Conservation (phyloP, 2,113 vertebrate species). For the Cochlearius cochlearius region DNA sequence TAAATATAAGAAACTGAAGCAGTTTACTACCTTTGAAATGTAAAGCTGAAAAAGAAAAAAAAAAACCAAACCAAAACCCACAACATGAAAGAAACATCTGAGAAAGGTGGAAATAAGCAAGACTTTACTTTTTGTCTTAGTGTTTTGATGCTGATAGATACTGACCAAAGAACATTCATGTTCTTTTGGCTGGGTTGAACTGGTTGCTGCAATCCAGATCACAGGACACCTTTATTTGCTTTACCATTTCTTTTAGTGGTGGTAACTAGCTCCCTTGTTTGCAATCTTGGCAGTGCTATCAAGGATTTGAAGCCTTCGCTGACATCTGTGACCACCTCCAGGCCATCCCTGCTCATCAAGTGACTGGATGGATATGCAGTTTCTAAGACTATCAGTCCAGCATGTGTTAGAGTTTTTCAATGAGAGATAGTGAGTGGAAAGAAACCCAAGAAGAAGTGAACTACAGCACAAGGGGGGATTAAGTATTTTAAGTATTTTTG, state of each 20-base stretch:
- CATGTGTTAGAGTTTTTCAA: not conserved
- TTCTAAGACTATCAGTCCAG: not conserved
- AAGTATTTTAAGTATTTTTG: not conserved
- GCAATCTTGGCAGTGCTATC: not conserved
- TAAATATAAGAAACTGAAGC: not conserved
- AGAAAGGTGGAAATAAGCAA: not conserved
- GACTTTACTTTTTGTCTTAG: not conserved
- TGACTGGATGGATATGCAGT: not conserved
- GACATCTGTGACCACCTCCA: not conserved
- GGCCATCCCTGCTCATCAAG: not conserved
- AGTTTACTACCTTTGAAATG: not conserved
- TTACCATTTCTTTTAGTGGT: not conserved
- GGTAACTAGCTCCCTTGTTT: not conserved
- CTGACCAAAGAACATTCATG: not conserved
- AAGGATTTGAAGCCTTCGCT: not conserved
- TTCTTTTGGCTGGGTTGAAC: not conserved
- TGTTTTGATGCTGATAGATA: not conserved
- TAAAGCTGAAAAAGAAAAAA: not conserved
- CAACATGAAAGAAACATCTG: not conserved
- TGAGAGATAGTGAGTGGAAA: not conserved
- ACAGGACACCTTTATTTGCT: not conserved
- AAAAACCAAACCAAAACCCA: no score
- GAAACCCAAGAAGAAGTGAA: not conserved
- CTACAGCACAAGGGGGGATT: not conserved
- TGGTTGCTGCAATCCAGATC: not conserved